Evolutionary conservation across 2,113 vertebrate species (phyloP).

Genomic region (Ornithorhynchus anatinus): DNA sequence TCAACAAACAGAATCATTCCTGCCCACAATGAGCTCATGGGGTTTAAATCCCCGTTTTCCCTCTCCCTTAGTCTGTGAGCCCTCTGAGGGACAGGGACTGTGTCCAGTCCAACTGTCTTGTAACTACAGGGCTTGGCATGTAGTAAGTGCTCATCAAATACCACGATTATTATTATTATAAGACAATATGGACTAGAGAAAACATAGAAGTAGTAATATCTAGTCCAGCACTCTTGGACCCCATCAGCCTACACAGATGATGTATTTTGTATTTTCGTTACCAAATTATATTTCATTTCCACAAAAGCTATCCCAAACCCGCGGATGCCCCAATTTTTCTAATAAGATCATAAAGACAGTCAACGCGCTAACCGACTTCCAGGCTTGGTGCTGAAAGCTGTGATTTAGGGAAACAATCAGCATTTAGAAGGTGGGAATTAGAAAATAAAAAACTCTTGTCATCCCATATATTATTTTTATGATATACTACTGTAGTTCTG

Average conservation of each 20-base stretch:
- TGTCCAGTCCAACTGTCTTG: no score
- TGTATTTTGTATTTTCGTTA: not conserved
- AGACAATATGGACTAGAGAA: no score
- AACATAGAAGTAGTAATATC: no score
- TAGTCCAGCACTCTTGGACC: not conserved
- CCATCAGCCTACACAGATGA: not conserved
- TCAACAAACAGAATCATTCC: no score
- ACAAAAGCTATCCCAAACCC: constrained; percentile 1
- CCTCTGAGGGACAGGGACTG: no score
- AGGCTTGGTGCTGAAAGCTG: constrained; percentile 25
- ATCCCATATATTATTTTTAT: constrained; percentile 38
- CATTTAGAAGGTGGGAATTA: constrained; percentile 51
- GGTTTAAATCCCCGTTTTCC: no score
- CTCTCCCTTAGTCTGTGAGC: no score
- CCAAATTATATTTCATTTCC: constrained; percentile 18
- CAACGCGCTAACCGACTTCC: constrained; percentile 23
- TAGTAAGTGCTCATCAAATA: no score
- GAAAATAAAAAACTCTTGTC: constrained; percentile 45
- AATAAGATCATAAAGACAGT: constrained; percentile 20
- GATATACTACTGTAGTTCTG: constrained; percentile 14
- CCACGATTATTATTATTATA: no score
- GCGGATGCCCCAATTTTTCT: constrained; percentile 20
- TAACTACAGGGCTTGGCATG: no score
- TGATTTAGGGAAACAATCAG: constrained; percentile 58
- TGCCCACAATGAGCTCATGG: no score